Conservation (phyloP, 2,113 vertebrate genomes). For the Rousettus leschenaultii region DNA sequence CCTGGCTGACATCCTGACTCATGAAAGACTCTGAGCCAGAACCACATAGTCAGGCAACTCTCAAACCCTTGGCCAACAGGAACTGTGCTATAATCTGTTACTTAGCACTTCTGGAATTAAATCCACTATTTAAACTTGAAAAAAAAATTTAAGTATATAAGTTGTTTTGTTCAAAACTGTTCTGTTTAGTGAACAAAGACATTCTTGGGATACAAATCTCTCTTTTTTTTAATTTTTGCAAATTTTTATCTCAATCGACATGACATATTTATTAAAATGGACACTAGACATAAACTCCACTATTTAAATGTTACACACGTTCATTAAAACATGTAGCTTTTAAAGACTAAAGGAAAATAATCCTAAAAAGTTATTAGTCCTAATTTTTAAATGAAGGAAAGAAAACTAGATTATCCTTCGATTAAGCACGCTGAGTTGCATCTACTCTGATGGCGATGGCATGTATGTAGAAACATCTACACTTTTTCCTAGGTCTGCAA, state of each 20-base stretch:
- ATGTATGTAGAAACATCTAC: not conserved
- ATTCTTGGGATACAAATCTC: not conserved
- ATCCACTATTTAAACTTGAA: not conserved
- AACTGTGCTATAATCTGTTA: not conserved
- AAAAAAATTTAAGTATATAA: not conserved
- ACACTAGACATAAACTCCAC: not conserved
- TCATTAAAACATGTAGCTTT: constrained; percentile 1
- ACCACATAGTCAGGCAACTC: not conserved
- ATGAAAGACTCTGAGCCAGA: not conserved
- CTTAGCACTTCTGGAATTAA: not conserved
- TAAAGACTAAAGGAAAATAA: not conserved
- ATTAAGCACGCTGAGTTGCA: not conserved
- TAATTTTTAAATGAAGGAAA: constrained; percentile 22
- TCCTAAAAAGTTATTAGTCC: not conserved
- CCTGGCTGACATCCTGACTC: not conserved
- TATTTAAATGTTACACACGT: not conserved
- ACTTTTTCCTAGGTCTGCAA: not conserved
- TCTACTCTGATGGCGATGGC: not conserved
- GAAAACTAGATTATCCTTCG: not conserved
- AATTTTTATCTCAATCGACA: constrained; percentile 11
- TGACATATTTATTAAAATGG: not conserved
- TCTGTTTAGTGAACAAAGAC: not conserved
- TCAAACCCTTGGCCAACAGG: not conserved
- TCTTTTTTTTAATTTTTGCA: not conserved
- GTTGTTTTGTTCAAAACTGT: not conserved